These are phyloP conservation scores for Leucoraja erinaceus DNA, from an alignment of 2,113 vertebrate species.

Conservation along the genomic window DNA sequence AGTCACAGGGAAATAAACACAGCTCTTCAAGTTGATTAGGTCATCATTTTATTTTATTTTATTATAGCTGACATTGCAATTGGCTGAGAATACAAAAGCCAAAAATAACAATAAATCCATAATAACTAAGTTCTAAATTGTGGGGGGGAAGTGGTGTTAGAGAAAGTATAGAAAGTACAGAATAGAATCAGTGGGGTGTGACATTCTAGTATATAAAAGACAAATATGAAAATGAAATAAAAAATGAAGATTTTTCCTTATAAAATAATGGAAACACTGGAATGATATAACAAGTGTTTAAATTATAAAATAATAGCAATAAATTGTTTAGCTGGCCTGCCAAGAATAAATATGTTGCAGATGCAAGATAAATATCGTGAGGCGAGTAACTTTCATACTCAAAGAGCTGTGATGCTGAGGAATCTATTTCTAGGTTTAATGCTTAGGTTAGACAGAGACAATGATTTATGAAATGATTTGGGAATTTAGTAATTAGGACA, in stretches of 20 bases:
- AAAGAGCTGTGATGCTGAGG: neutral
- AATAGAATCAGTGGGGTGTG: neutral
- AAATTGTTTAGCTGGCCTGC: neutral
- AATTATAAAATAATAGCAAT: neutral
- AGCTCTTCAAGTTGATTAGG: neutral
- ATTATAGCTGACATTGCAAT: neutral
- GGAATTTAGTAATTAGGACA: neutral
- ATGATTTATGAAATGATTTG: neutral
- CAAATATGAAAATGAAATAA: neutral
- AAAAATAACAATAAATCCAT: neutral
- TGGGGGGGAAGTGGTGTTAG: neutral
- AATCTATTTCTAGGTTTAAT: neutral
- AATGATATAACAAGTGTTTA: neutral
- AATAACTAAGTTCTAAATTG: neutral
- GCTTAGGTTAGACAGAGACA: neutral
- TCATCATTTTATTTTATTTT: neutral
- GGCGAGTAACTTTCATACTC: neutral
- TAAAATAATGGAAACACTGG: neutral
- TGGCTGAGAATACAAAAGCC: neutral
- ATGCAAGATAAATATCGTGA: neutral
- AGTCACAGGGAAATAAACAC: neutral
- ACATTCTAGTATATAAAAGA: neutral
- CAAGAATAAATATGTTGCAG: neutral
- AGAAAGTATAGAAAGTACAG: neutral
- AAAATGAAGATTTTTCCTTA: neutral